Conservation (phyloP, 37 sponge, comb jelly and placozoan genomes). For the Spongilla lacustris region DNA sequence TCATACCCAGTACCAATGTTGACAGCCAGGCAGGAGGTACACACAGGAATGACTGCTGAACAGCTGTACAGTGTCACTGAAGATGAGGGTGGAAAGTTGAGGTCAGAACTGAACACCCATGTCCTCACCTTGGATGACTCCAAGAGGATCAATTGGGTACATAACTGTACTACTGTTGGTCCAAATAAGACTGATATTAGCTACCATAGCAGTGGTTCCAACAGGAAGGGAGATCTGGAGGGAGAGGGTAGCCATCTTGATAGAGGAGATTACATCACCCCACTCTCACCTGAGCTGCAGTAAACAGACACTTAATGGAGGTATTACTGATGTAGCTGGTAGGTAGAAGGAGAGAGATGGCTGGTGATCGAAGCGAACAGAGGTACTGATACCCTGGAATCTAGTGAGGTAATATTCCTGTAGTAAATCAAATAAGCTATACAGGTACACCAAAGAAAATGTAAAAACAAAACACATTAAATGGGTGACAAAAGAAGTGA, state of each 20-base stretch:
- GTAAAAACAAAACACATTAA: too few species aligned
- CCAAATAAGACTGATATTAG: conserved; percentile 1
- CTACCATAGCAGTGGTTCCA: too few species aligned
- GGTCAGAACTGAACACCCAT: not conserved
- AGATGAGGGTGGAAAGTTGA: not conserved
- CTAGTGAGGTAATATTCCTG: not conserved
- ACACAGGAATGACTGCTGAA: conserved; percentile 11
- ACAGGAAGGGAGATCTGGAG: too few species aligned
- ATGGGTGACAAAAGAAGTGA: too few species aligned
- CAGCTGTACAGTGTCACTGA: conserved; percentile 60
- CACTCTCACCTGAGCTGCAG: too few species aligned
- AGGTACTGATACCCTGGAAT: conserved; percentile 2
- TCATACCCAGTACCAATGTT: conserved; percentile 26
- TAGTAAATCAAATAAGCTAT: too few species aligned
- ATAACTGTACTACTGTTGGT: not conserved
- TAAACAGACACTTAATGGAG: not conserved
- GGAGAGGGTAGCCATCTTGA: too few species aligned
- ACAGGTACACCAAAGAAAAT: too few species aligned
- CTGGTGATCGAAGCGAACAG: conserved; percentile 3
- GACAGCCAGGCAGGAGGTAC: conserved; percentile 48
- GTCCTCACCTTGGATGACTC: not conserved
- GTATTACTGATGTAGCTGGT: conserved; percentile 20
- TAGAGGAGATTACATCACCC: too few species aligned
- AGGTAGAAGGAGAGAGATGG: not conserved
- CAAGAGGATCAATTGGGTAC: too few species aligned